Conservation (phyloP, 2,113 vertebrate species). For the Xerus inauris region DNA sequence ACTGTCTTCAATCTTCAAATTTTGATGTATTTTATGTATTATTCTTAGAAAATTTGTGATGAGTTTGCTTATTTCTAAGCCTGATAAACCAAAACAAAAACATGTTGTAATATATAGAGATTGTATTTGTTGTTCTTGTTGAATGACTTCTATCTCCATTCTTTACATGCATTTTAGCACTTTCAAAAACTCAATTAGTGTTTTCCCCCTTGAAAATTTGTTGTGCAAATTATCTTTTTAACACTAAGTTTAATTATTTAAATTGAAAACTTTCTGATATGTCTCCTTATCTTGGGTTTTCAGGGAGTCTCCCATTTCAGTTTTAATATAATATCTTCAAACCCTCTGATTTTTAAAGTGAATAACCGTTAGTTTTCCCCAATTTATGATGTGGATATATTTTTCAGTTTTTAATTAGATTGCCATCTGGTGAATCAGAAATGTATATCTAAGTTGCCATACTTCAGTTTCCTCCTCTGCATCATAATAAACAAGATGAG, state of each 20-base stretch:
- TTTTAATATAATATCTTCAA: constrained; percentile 11
- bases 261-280: not conserved
- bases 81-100: not conserved
- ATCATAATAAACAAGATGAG: not conserved
- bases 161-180: not conserved
- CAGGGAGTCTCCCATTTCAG: not conserved
- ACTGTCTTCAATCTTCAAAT: not conserved
- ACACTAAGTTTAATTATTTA: constrained; percentile 28
- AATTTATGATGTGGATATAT: not conserved
- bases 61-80: constrained; percentile 23
- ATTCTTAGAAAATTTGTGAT: not conserved
- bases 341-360: constrained; percentile 18
- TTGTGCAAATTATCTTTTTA: constrained; percentile 46
- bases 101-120: not conserved
- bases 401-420: constrained; percentile 27
- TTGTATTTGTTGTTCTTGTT: not conserved
- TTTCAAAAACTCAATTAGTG: constrained; percentile 36
- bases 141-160: not conserved
- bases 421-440: not conserved
- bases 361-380: not conserved
- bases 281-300: not conserved
- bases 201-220: not conserved
- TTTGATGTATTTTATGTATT: not conserved
- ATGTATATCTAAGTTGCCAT: not conserved
- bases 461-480: not conserved